Base-by-base conservation (phyloP, 2,113 vertebrate genomes). In the Psephotus haematonotus region DNA sequence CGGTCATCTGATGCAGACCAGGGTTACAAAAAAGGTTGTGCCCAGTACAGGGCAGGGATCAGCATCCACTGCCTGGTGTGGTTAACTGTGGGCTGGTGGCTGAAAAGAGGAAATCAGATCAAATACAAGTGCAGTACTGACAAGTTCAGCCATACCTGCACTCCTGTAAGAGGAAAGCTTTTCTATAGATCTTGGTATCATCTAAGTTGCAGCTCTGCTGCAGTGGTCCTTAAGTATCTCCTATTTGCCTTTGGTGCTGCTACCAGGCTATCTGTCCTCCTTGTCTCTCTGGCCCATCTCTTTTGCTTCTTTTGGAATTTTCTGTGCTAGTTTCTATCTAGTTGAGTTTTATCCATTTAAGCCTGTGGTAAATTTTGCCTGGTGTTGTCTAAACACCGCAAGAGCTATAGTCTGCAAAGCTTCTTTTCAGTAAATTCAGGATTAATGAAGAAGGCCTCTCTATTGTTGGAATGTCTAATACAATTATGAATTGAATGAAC, bases 401-500 rank as follows among this genome's bases (percentile, higher is more conserved):
- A 92, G 91, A 92, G 71, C 88, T 94, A 68, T 15, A 93, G 92
- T 83, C 83, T 93, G 93, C 85, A 94, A 92, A 85, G 92, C 78
- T 96, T 94, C 80, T 97, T 97, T 93, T 92, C 92, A 95, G 90
- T 96, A 95, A 95, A 96, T 96, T 97, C 92, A 88, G 92, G 93
- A 96, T 96, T 96, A 97, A 97, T 94, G 96, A 97, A 94, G 97
- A 95, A 96, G 85, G 81, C 93, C 89, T 93, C 93, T 87, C 94
- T 91, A 96, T 97, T 94, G 87, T 95, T 95, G 92, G 94, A 92
- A 94, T 96, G 95, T 95, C 97, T 97, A 96, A 95, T 92, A 96
- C 95, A 97, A 97, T 97, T 97, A 95, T 78, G 90, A 95, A 90
- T 87, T 79, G 93, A 95, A 96, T 94, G 97, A 97, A 91, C 24